Evolutionary conservation across 2,797 vertebrate species (phyloP).

Genomic region (Sebastes paucispinis): DNA sequence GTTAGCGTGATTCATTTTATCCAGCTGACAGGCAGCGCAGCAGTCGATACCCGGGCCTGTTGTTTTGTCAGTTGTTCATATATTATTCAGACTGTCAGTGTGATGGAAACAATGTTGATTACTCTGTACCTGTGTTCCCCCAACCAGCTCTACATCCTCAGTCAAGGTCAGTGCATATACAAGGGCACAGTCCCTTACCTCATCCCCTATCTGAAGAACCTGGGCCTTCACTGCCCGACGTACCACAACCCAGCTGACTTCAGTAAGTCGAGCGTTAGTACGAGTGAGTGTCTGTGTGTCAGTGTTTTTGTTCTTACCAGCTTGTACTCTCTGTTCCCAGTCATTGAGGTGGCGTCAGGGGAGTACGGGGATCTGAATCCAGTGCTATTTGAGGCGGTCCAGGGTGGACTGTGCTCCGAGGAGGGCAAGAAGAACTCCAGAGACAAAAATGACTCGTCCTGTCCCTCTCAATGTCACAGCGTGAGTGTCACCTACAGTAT

Average conservation of each 20-base stretch:
- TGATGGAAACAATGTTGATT: constrained; percentile 47
- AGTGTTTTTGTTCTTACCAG: neutral
- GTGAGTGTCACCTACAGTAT: constrained; percentile 62
- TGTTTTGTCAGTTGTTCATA: constrained; percentile 52
- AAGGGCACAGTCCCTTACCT: constrained; percentile 95
- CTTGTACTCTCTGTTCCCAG: constrained; percentile 72
- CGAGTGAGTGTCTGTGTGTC: neutral
- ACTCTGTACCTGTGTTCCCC: constrained; percentile 41
- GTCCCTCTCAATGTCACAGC: constrained; percentile 81
- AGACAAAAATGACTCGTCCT: constrained; percentile 86
- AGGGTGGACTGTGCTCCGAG: constrained; percentile 92
- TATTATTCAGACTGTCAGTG: constrained; percentile 46
- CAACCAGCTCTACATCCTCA: constrained; percentile 95
- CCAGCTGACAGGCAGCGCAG: constrained; percentile 8
- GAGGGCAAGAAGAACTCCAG: constrained; percentile 90
- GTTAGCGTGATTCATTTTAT: constrained; percentile 39
- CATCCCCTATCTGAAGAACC: constrained; percentile 96
- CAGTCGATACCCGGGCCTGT: constrained; percentile 25
- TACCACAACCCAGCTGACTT: constrained; percentile 99
- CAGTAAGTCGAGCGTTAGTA: constrained; percentile 82
- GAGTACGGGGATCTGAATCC: constrained; percentile 98
- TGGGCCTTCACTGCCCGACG: constrained; percentile 95
- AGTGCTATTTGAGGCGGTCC: constrained; percentile 93
- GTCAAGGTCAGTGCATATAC: constrained; percentile 99
- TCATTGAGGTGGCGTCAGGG: constrained; percentile 98